Percentiles rank a stretch among this genome's conserved stretches.
Conservation (phyloP, 2,797 vertebrate species). For the Arctocebus calabarensis region DNA sequence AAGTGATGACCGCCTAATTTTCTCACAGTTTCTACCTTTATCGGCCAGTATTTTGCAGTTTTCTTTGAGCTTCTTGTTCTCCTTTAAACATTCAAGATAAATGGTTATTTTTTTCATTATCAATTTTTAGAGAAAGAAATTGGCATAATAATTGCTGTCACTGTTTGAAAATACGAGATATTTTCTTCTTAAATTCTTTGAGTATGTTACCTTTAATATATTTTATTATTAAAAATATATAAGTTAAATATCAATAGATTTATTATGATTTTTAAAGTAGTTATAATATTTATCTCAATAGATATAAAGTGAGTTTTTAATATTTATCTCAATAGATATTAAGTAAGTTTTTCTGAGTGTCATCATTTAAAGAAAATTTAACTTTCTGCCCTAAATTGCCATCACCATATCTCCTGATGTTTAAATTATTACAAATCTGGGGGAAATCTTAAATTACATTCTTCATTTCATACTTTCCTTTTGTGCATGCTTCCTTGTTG, state of each 20-base stretch:
- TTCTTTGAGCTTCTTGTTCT: background rate
- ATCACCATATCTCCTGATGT: background rate
- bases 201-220: background rate
- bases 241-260: background rate
- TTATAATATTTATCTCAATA: too few relatives aligned
- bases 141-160: background rate
- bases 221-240: background rate
- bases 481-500: background rate
- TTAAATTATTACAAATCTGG: background rate
- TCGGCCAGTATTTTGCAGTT: background rate
- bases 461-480: background rate
- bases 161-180: background rate
- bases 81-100: background rate
- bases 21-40: background rate
- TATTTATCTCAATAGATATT: background rate
- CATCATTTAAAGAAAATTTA: background rate
- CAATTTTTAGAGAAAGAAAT: background rate
- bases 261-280: background rate
- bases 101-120: background rate
- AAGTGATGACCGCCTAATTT: background rate
- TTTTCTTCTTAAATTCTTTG: background rate
- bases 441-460: background rate
- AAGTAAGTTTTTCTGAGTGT: fast-evolving
- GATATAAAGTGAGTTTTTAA: too few relatives aligned
- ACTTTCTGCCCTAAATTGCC: background rate